These are phyloP conservation scores for Aurelia coerulea DNA, from an alignment of 30 jellyfish, hydroid and myxozoan genomes.

Conservation along the genomic window DNA sequence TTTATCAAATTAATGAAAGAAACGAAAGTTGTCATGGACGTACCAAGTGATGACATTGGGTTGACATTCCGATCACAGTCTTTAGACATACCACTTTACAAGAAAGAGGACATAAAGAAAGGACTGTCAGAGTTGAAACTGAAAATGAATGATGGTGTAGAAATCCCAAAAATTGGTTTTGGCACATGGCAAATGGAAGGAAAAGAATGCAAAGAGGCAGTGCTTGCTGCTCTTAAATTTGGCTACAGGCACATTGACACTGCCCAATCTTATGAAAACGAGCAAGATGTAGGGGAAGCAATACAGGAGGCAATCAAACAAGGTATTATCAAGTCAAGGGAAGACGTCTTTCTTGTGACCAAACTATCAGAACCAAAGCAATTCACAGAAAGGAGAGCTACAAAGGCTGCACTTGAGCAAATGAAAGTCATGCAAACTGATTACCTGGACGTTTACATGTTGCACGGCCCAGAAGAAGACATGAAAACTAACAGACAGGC, in stretches of 20 bases:
- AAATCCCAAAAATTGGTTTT: slow-evolving; percentile 77
- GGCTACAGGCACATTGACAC: slow-evolving; percentile 84
- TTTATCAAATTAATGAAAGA: slow-evolving; percentile 25
- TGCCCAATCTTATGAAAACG: slow-evolving; percentile 75
- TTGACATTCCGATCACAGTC: slow-evolving; percentile 37
- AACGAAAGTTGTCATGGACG: slow-evolving; percentile 35
- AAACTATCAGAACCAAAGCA: slow-evolving; percentile 54
- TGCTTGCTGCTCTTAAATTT: slow-evolving; percentile 63
- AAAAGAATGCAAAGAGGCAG: slow-evolving; percentile 68
- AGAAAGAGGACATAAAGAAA: slow-evolving; percentile 38
- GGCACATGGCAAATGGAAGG: slow-evolving; percentile 78
- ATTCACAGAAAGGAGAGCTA: slow-evolving; percentile 26
- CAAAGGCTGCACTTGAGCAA: slow-evolving; percentile 16
- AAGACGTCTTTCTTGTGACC: slow-evolving; percentile 64
- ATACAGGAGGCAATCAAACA: slow-evolving; percentile 50
- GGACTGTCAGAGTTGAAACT: slow-evolving; percentile 37
- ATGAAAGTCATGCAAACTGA: slow-evolving; percentile 30
- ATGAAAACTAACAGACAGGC: slow-evolving; percentile 51
- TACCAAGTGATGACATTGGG: slow-evolving; percentile 70
- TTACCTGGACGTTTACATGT: slow-evolving; percentile 60
- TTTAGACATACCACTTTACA: slow-evolving; percentile 47
- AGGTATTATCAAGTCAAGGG: slow-evolving; percentile 65
- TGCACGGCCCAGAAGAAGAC: slow-evolving; percentile 69
- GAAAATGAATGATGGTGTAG: slow-evolving; percentile 46
- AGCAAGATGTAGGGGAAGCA: slow-evolving; percentile 60